phyloP scores from a whole-genome alignment of 1,140 invertebrate genomes.

The Daktulosphaira vitifoliae region DNA sequence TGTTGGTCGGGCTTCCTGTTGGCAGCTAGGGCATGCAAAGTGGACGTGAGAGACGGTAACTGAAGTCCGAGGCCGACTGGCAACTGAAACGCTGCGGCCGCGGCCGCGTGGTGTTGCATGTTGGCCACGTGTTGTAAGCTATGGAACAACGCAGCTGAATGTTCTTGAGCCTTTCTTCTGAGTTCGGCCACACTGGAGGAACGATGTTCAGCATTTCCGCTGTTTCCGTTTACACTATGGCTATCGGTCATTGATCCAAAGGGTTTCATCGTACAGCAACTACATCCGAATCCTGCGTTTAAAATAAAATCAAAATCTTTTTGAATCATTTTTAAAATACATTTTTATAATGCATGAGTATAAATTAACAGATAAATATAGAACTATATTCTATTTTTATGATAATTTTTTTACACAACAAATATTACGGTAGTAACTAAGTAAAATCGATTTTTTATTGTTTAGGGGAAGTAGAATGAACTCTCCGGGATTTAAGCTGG shows the following conservation, averaged over 20 bases:
- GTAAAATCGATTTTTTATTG: too few relatives aligned
- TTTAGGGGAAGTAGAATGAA: too few relatives aligned
- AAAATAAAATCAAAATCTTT: too few relatives aligned
- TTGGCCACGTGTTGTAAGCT: slow-evolving; percentile 53
- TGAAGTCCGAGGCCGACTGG: slow-evolving; percentile 43
- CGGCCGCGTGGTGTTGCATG: slow-evolving; percentile 48
- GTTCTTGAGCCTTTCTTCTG: slow-evolving; percentile 79
- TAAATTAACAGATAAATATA: too few relatives aligned
- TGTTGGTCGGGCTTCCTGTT: slow-evolving; percentile 18
- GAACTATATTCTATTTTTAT: too few relatives aligned
- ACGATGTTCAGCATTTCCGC: slow-evolving; percentile 47
- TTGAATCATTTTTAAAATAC: too few relatives aligned
- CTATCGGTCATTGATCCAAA: slow-evolving; percentile 39
- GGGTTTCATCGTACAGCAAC: slow-evolving; percentile 64
- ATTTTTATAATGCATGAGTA: too few relatives aligned
- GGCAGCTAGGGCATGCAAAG: slow-evolving; percentile 39
- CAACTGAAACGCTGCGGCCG: slow-evolving; percentile 39
- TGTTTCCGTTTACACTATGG: slow-evolving; percentile 8
- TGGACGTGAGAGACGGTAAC: slow-evolving; percentile 48
- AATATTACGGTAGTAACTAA: too few relatives aligned
- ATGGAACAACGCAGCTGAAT: slow-evolving; percentile 73
- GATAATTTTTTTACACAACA: too few relatives aligned
- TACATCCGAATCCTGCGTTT: slow-evolving; percentile 63
- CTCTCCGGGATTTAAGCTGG: too few relatives aligned
- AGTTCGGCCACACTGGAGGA: slow-evolving; percentile 79